A percentile compares a stretch with the other conserved stretches of the same genome.
Evolutionary conservation across 2,888 invertebrate genomes (phyloP).

Genomic region (Adineta ricciae): DNA sequence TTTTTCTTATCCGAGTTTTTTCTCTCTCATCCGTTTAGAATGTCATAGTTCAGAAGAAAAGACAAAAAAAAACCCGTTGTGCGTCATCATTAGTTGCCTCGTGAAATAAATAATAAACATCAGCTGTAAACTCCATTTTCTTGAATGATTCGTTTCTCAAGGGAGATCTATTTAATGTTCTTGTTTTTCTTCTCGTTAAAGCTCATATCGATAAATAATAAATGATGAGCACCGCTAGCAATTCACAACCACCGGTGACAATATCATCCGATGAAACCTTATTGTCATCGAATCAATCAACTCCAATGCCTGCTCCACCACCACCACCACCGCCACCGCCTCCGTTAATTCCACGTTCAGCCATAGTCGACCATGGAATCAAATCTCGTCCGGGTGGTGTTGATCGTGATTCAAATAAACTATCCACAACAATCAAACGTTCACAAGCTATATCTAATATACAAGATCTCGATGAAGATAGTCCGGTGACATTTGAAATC

Average conservation of each 20-base stretch:
- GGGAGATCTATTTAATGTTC: not conserved
- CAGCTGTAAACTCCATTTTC: not conserved
- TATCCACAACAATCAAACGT: conserved; percentile 23
- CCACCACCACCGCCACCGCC: not conserved
- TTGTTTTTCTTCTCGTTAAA: not conserved
- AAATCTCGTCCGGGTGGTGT: not conserved
- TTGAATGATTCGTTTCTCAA: not conserved
- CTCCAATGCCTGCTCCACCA: not conserved
- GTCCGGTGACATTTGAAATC: conserved; percentile 28
- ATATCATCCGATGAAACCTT: not conserved
- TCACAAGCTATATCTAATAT: conserved; percentile 32
- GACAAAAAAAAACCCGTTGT: not conserved
- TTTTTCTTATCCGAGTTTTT: not conserved
- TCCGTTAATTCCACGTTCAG: not conserved
- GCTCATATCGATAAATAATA: conserved; percentile 12
- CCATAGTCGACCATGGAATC: not conserved
- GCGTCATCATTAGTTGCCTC: not conserved
- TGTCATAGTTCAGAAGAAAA: not conserved
- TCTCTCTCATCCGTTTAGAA: not conserved
- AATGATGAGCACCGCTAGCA: not conserved
- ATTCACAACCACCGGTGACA: not conserved
- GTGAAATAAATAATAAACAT: not conserved
- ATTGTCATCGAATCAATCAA: not conserved
- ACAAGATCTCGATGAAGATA: conserved; percentile 30
- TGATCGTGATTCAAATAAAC: not conserved